phyloP scores from a whole-genome alignment of 2,888 invertebrate species.

The Ochlodes sylvanus region DNA sequence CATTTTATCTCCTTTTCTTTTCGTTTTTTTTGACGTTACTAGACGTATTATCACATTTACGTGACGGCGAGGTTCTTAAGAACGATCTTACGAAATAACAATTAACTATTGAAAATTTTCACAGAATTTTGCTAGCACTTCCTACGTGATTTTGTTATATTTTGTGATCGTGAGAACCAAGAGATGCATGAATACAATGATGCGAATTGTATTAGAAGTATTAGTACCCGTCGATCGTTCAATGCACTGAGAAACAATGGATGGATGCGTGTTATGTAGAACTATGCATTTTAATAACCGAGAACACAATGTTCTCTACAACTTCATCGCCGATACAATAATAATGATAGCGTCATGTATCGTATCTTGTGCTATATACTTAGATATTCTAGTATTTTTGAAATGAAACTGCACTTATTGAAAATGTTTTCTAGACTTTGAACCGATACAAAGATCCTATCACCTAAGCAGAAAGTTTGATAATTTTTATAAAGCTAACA shows the following conservation, averaged over 20 bases:
- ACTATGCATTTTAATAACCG: no score
- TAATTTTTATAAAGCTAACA: no score
- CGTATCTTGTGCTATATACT: no score
- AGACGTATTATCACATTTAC: constrained; percentile 30
- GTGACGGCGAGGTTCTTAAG: constrained; percentile 19
- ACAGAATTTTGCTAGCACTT: constrained; percentile 56
- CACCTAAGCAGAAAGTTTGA: no score
- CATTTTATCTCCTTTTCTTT: background rate
- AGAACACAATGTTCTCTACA: background rate
- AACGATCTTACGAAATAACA: constrained; percentile 40
- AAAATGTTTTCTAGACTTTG: no score
- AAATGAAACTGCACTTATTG: no score
- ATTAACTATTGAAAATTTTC: constrained; percentile 50
- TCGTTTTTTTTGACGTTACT: background rate
- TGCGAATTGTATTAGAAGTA: constrained; percentile 62
- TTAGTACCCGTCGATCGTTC: constrained; percentile 62
- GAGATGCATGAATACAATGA: constrained; percentile 65
- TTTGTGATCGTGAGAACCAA: constrained; percentile 67
- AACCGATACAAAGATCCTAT: no score
- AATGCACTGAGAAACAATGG: constrained; percentile 61
- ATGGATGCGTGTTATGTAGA: background rate
- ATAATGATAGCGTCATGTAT: no score
- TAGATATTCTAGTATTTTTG: no score
- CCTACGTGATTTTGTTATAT: constrained; percentile 58
- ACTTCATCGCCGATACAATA: background rate